These are phyloP conservation scores for Orthosia cruda DNA, from an alignment of 2,888 invertebrate genomes.

Conservation along the genomic window DNA sequence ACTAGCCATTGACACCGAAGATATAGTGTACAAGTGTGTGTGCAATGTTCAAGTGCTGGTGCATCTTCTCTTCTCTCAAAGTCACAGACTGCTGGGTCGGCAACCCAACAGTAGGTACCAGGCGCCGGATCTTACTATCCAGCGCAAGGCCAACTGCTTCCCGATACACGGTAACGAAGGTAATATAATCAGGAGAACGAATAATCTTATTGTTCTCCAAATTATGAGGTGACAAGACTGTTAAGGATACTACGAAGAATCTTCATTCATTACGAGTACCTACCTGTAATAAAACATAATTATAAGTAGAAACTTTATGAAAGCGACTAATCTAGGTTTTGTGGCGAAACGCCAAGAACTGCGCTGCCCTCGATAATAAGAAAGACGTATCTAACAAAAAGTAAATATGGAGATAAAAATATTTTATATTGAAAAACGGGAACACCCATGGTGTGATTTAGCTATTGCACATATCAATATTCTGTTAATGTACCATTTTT, in stretches of 20 bases:
- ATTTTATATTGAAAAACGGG: too few relatives aligned
- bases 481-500: too few relatives aligned
- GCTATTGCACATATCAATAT: too few relatives aligned
- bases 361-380: background rate
- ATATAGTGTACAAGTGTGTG: background rate
- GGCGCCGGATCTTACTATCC: too few relatives aligned
- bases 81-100: background rate
- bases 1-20: too few relatives aligned
- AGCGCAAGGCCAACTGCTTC: background rate
- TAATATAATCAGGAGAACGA: background rate
- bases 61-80: background rate
- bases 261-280: background rate
- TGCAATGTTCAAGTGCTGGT: background rate
- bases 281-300: constrained; percentile 6
- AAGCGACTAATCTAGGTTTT: constrained; percentile 41
- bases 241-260: constrained; percentile 1
- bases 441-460: too few relatives aligned
- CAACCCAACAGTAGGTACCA: too few relatives aligned
- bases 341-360: constrained; percentile 40
- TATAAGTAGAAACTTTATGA: constrained; percentile 38
- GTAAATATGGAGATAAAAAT: too few relatives aligned
- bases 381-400: too few relatives aligned
- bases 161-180: background rate
- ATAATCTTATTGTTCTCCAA: background rate
- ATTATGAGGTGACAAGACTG: background rate